Evolutionary conservation across 1,140 invertebrate genomes (phyloP).

Genomic region (Solenopsis fugax): DNA sequence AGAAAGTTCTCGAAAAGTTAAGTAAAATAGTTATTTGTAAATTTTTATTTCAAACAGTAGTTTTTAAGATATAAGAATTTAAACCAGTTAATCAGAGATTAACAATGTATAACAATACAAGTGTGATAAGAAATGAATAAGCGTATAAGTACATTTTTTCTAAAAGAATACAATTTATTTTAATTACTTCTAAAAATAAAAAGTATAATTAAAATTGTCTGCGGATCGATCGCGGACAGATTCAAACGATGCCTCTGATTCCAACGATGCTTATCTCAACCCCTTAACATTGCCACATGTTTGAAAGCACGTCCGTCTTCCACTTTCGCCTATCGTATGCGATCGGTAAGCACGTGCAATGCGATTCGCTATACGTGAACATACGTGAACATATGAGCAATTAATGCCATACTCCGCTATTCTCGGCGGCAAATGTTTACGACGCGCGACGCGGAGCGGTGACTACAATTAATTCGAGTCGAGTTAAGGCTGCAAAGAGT

Average conservation of each 20-base stretch:
- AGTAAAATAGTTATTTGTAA: too few relatives aligned
- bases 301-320: background rate
- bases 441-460: slow-evolving; percentile 38
- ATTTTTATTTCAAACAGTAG: too few relatives aligned
- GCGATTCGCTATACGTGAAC: background rate
- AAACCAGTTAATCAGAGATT: too few relatives aligned
- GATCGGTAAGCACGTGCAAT: background rate
- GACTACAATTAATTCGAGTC: slow-evolving; percentile 60
- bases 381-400: background rate
- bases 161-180: background rate
- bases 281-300: background rate
- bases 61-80: too few relatives aligned
- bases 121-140: background rate
- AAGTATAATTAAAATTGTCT: background rate
- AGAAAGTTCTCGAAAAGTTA: too few relatives aligned
- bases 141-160: background rate
- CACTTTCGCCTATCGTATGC: background rate
- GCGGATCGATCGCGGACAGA: background rate
- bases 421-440: slow-evolving; percentile 52
- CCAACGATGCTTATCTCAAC: background rate
- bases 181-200: background rate
- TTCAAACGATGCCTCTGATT: too few relatives aligned
- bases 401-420: slow-evolving; percentile 29
- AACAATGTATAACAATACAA: background rate
- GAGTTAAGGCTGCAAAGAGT: slow-evolving; percentile 55